phyloP scores from a whole-genome alignment of 2,888 invertebrate species.

The Aethes cnicana region DNA sequence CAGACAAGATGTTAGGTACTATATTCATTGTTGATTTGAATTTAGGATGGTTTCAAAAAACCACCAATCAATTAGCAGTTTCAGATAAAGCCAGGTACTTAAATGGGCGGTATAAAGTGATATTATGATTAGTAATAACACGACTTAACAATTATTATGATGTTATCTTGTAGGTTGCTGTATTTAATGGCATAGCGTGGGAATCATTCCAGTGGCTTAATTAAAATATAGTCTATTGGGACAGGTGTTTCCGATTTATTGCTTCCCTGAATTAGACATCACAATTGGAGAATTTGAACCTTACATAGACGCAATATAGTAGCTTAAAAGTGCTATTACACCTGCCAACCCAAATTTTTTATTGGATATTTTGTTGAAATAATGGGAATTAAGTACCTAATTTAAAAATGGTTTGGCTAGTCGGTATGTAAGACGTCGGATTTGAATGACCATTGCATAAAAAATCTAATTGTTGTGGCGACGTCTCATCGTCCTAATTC shows the following conservation, averaged over 20 bases:
- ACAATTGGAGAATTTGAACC: neutral
- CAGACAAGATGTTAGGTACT: neutral
- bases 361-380: too few species aligned
- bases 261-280: conserved; percentile 33
- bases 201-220: conserved; percentile 25
- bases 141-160: conserved; percentile 17
- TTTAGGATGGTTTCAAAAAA: conserved; percentile 11
- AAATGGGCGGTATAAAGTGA: neutral
- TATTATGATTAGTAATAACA: conserved; percentile 28
- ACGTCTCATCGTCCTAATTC: too few species aligned
- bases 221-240: conserved; percentile 30
- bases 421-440: too few species aligned
- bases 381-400: too few species aligned
- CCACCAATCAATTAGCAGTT: conserved; percentile 8
- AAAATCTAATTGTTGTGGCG: too few species aligned
- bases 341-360: too few species aligned
- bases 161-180: conserved; percentile 18
- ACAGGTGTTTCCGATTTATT: conserved; percentile 32
- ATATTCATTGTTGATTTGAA: conserved; percentile 3
- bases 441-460: too few species aligned
- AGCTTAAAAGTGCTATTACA: too few species aligned
- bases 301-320: neutral
- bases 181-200: conserved; percentile 28
- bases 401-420: too few species aligned
- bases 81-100: conserved; percentile 6